Evolutionary conservation across 2,888 invertebrate species (phyloP).

Genomic region (Chirona hameri): DNA sequence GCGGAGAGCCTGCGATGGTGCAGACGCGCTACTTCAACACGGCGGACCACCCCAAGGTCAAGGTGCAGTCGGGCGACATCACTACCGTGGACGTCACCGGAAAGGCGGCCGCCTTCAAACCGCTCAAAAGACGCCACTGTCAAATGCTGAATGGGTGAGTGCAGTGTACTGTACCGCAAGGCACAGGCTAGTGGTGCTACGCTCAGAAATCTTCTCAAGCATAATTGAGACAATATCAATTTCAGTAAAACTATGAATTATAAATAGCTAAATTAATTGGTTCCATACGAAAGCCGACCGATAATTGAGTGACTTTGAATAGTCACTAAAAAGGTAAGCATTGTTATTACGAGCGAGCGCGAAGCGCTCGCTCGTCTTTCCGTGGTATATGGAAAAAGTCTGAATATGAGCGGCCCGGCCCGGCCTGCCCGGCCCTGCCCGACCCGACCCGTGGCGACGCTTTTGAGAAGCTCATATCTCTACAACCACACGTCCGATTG

Average conservation of each 20-base stretch:
- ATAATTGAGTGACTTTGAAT: not conserved
- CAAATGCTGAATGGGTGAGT: not conserved
- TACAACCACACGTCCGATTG: too few relatives aligned
- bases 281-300: not conserved
- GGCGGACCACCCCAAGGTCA: conserved; percentile 9
- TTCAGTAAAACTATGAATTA: not conserved
- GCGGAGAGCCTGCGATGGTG: not conserved
- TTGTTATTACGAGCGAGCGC: too few relatives aligned
- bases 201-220: not conserved
- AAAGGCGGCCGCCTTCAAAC: not conserved
- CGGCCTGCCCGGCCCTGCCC: too few relatives aligned
- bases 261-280: not conserved
- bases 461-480: too few relatives aligned
- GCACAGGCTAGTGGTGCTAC: not conserved
- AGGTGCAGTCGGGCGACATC: not conserved
- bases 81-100: not conserved
- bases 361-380: too few relatives aligned
- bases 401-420: too few relatives aligned
- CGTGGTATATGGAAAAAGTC: too few relatives aligned
- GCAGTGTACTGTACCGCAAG: not conserved
- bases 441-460: too few relatives aligned
- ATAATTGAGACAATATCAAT: not conserved
- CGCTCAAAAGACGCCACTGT: not conserved
- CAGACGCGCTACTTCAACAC: not conserved
- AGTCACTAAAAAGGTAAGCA: too few relatives aligned